Conservation (phyloP, 2,888 invertebrate species). For the Heliconius ethilla region DNA sequence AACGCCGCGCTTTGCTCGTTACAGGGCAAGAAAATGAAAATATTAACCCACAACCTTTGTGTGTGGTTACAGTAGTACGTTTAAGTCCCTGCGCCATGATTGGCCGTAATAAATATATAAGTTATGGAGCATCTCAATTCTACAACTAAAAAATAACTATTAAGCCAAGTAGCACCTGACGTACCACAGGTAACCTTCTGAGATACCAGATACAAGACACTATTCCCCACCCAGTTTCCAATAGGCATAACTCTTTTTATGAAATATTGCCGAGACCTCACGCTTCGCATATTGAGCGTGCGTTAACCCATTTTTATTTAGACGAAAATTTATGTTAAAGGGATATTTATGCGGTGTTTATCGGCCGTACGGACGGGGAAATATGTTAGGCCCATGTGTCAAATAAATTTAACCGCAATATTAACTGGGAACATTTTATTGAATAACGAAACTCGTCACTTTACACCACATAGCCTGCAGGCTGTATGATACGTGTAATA, state of each 20-base stretch:
- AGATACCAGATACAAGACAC: background rate
- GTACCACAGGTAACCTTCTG: background rate
- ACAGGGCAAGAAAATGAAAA: background rate
- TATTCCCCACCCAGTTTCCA: background rate
- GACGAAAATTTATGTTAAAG: slow-evolving; percentile 59
- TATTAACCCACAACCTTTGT: background rate
- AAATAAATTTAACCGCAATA: slow-evolving; percentile 30
- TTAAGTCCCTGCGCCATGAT: background rate
- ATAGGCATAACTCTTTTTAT: slow-evolving; percentile 42
- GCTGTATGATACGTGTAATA: background rate
- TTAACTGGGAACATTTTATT: slow-evolving; percentile 28
- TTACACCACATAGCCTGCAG: background rate
- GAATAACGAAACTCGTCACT: slow-evolving; percentile 17
- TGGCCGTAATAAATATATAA: background rate
- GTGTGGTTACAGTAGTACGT: background rate
- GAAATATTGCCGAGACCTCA: slow-evolving; percentile 47
- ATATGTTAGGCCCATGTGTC: slow-evolving; percentile 34
- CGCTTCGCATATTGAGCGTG: slow-evolving; percentile 43
- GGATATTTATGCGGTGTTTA: slow-evolving; percentile 51
- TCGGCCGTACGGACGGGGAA: slow-evolving; percentile 33
- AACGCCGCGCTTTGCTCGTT: background rate
- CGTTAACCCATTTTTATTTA: slow-evolving; percentile 49
- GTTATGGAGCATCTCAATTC: background rate
- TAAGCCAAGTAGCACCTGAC: background rate
- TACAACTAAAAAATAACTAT: background rate